These are phyloP conservation scores for Diorhabda elongata DNA, from an alignment of 1,140 invertebrate species.

Conservation along the genomic window DNA sequence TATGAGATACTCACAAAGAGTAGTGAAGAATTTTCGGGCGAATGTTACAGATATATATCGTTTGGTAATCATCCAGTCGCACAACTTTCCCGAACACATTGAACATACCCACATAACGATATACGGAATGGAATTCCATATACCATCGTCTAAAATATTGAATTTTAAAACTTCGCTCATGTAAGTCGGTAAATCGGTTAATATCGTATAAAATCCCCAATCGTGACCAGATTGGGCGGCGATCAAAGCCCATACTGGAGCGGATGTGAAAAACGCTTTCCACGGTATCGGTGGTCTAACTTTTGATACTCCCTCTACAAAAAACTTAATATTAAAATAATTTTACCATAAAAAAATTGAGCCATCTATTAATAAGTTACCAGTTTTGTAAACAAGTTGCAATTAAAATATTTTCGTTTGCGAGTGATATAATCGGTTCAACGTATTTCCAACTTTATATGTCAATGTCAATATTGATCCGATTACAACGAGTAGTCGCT, in stretches of 20 bases:
- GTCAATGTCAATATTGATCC: too few relatives aligned
- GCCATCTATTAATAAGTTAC: too few relatives aligned
- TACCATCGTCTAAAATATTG: slow-evolving; percentile 66
- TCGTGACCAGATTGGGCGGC: slow-evolving; percentile 80
- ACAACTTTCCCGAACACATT: slow-evolving; percentile 60
- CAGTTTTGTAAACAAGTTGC: too few relatives aligned
- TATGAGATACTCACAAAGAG: slow-evolving; percentile 50
- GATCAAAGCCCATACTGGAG: slow-evolving; percentile 78
- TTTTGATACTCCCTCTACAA: background rate
- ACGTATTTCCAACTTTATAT: too few relatives aligned
- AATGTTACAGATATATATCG: slow-evolving; percentile 57
- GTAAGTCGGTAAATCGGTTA: slow-evolving; percentile 87
- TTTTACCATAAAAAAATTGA: too few relatives aligned
- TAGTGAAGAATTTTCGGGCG: slow-evolving; percentile 69
- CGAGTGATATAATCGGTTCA: too few relatives aligned
- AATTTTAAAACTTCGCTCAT: slow-evolving; percentile 77
- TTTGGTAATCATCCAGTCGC: slow-evolving; percentile 62
- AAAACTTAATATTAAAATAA: background rate
- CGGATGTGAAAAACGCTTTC: slow-evolving; percentile 67
- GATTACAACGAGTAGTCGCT: too few relatives aligned
- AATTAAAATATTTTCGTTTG: too few relatives aligned
- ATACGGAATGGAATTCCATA: slow-evolving; percentile 66
- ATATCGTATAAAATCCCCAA: slow-evolving; percentile 89
- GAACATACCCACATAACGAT: slow-evolving; percentile 71
- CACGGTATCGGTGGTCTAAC: slow-evolving; percentile 59